phyloP scores from a whole-genome alignment of 2,797 vertebrate species.

The Apogon hyalosoma region DNA sequence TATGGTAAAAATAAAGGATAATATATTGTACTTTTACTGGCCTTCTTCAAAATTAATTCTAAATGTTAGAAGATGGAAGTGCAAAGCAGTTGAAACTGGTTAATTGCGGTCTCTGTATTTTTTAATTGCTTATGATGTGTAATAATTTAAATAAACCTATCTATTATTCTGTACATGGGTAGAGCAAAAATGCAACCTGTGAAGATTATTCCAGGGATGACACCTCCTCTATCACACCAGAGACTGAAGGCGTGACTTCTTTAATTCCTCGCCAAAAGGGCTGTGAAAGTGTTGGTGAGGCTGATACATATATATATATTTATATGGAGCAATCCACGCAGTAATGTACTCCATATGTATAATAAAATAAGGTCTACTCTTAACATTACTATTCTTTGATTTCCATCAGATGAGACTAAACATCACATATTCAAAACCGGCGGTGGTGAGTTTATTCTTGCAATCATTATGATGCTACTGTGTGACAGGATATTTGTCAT shows the following conservation, averaged over 20 bases:
- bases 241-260: constrained; percentile 61
- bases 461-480: neutral
- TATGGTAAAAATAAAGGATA: no score
- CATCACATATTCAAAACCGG: constrained; percentile 74
- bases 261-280: constrained; percentile 71
- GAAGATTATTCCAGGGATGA: constrained; percentile 83
- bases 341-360: neutral
- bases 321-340: no score
- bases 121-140: neutral
- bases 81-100: no score
- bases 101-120: no score
- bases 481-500: neutral
- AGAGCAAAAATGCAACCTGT: constrained; percentile 86
- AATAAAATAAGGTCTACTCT: neutral
- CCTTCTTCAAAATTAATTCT: no score
- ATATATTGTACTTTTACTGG: no score
- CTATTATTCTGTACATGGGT: constrained; percentile 10
- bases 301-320: no score
- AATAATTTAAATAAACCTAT: neutral
- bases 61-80: no score
- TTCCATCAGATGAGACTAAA: constrained; percentile 86
- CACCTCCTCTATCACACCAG: constrained; percentile 58
- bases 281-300: constrained; percentile 86
- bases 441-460: constrained; percentile 81
- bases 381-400: constrained; percentile 28